Percentiles rank a stretch among this genome's conserved stretches.
These are phyloP conservation scores for Cyprinodon diabolis DNA, from an alignment of 2,797 vertebrate species.

Conservation along the genomic window DNA sequence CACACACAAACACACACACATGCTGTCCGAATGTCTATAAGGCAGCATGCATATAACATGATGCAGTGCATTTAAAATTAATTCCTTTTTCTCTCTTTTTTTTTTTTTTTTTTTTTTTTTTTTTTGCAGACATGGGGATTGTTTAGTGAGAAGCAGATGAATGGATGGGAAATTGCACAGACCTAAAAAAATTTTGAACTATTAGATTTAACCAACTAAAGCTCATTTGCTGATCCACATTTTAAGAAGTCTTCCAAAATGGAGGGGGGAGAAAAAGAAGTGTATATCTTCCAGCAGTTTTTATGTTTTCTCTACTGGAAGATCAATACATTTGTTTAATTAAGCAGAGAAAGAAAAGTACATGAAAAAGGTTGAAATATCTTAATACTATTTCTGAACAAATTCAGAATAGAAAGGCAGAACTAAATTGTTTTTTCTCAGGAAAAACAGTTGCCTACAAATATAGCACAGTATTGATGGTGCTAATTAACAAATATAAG, in stretches of 20 bases:
- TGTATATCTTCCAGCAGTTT: neutral
- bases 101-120: neutral
- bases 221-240: neutral
- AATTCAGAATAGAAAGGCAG: neutral
- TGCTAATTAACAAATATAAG: neutral
- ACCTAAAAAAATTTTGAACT: neutral
- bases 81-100: too few species aligned
- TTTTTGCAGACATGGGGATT: neutral
- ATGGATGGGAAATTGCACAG: neutral
- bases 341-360: neutral
- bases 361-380: too few species aligned
- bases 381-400: neutral
- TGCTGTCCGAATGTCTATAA: neutral
- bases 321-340: slow-evolving; percentile 1
- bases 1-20: too few species aligned
- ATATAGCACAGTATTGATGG: neutral
- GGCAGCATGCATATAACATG: neutral
- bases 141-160: neutral
- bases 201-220: neutral
- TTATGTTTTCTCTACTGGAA: neutral
- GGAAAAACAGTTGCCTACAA: neutral
- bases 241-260: neutral
- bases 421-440: neutral
- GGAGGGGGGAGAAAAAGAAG: too few species aligned
- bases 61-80: neutral